Evolutionary conservation across 2,797 vertebrate genomes (phyloP).

Genomic region (Scleropages formosus): DNA sequence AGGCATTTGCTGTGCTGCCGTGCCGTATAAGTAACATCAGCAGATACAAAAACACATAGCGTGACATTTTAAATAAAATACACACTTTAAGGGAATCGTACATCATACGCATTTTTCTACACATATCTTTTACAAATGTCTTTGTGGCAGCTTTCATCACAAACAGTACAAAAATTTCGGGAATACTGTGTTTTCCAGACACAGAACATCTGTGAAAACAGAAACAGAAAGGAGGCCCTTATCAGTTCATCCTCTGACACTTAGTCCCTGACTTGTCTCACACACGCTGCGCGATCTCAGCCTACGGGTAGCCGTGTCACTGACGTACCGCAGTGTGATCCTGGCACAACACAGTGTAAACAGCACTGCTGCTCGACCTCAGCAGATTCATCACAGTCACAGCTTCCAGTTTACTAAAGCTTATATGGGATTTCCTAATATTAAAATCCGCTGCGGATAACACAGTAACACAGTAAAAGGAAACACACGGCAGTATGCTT

Average conservation of each 20-base stretch:
- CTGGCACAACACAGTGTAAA: constrained; percentile 37
- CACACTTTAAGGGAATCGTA: constrained; percentile 25
- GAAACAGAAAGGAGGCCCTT: constrained; percentile 33
- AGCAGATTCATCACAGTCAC: constrained; percentile 29
- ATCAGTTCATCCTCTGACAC: constrained; percentile 32
- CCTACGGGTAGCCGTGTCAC: constrained; percentile 12
- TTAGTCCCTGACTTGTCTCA: constrained; percentile 40
- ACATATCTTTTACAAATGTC: constrained; percentile 18
- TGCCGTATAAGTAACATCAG: no score
- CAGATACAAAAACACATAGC: constrained; percentile 35
- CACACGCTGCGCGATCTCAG: constrained; percentile 34
- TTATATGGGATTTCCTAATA: constrained; percentile 19
- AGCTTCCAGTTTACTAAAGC: constrained; percentile 24
- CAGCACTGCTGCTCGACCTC: constrained; percentile 28
- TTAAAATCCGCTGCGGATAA: constrained; percentile 26
- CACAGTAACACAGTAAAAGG: constrained; percentile 19
- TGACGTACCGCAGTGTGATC: constrained; percentile 22
- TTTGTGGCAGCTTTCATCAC: constrained; percentile 33
- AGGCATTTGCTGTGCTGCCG: no score
- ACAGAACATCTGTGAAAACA: constrained; percentile 37
- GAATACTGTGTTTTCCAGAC: constrained; percentile 47
- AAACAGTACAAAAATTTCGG: constrained; percentile 32
- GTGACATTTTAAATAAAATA: constrained; percentile 36
- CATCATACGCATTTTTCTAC: constrained; percentile 22
- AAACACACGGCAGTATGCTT: background rate